Percentiles rank a stretch among this genome's conserved stretches.
Evolutionary conservation across 2,113 vertebrate genomes (phyloP).

Genomic region (Rutilus rutilus): DNA sequence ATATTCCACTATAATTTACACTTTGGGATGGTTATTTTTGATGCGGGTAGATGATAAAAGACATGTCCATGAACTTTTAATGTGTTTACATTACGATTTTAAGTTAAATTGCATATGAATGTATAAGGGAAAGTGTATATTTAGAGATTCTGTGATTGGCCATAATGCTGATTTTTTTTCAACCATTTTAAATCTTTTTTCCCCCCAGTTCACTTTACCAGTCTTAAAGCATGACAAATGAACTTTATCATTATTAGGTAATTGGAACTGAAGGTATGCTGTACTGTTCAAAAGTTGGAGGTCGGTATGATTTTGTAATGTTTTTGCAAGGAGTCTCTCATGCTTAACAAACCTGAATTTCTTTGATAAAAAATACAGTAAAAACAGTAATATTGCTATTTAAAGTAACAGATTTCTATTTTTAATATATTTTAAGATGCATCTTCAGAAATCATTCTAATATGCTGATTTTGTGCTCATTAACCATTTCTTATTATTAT

Average conservation of each 20-base stretch:
- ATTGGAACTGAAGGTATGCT: neutral
- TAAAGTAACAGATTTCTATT: neutral
- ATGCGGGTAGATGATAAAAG: neutral
- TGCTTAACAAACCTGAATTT: neutral
- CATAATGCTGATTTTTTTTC: neutral
- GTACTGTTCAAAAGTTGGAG: neutral
- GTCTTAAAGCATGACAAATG: neutral
- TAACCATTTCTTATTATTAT: neutral
- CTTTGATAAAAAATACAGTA: neutral
- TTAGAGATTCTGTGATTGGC: neutral
- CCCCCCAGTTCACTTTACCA: too few relatives aligned
- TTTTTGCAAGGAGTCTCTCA: neutral
- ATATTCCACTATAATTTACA: conserved; percentile 9
- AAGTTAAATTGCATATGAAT: neutral
- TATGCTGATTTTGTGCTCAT: neutral
- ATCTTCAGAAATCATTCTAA: neutral
- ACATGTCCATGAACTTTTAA: neutral
- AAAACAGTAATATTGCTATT: neutral
- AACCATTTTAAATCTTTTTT: neutral
- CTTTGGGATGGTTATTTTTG: neutral
- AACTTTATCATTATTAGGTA: neutral
- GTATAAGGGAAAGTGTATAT: neutral
- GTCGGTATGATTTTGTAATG: neutral
- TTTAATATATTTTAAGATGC: neutral
- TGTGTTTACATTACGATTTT: neutral